phyloP scores from a whole-genome alignment of 2,113 vertebrate species.

The Plestiodon gilberti region DNA sequence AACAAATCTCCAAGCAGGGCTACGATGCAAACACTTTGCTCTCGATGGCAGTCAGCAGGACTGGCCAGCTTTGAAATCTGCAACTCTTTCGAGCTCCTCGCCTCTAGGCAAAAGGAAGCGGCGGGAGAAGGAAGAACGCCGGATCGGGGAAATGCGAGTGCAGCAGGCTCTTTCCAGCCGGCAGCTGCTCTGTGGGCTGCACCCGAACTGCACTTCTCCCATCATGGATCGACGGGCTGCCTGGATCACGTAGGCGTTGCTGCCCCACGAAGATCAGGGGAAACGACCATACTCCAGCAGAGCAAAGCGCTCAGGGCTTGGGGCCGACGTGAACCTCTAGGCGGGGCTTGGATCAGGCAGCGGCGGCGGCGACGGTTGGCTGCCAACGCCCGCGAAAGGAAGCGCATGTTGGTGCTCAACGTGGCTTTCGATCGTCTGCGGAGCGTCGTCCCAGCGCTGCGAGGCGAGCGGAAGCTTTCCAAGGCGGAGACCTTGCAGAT shows the following conservation, averaged over 20 bases:
- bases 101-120: background rate
- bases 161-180: background rate
- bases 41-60: background rate
- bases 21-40: background rate
- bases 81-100: background rate
- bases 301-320: background rate
- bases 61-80: constrained; percentile 16
- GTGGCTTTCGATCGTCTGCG: constrained; percentile 84
- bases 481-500: constrained; percentile 86
- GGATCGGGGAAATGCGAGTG: background rate
- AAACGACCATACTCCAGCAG: too few species aligned
- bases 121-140: background rate
- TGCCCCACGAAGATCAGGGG: background rate
- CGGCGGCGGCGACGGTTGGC: constrained; percentile 77
- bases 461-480: constrained; percentile 80
- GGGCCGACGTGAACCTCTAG: background rate
- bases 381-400: constrained; percentile 83
- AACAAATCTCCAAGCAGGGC: background rate
- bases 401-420: constrained; percentile 82
- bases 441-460: constrained; percentile 82
- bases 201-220: background rate
- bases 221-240: too few species aligned
- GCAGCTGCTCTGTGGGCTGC: accelerated
- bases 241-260: background rate
- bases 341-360: background rate